A percentile compares a stretch with the other conserved stretches of the same genome.
Evolutionary conservation across 2,797 vertebrate species (phyloP).

Genomic region (Phoebastria nigripes): DNA sequence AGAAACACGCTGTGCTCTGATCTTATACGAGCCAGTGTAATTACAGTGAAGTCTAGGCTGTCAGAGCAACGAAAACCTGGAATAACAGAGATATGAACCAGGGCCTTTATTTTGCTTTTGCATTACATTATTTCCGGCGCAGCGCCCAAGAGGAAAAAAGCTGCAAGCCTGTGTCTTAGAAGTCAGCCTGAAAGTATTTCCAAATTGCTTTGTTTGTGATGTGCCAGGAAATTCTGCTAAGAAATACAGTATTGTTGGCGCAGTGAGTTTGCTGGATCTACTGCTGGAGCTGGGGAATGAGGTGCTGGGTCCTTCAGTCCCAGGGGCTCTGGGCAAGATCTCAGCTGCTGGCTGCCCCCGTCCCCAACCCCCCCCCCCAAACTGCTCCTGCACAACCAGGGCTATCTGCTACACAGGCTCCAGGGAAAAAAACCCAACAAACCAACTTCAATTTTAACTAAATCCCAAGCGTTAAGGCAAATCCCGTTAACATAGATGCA

Average conservation of each 20-base stretch:
- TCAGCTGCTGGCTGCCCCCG: not conserved
- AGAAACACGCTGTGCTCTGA: not conserved
- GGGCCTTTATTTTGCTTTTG: not conserved
- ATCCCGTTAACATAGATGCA: not conserved
- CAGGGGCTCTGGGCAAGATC: not conserved
- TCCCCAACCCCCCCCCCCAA: not conserved
- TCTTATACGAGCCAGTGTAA: not conserved
- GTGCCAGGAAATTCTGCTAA: not conserved
- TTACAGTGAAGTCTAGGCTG: not conserved
- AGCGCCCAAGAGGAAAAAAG: not conserved
- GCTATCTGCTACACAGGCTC: not conserved
- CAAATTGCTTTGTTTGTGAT: not conserved
- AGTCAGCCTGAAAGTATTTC: not conserved
- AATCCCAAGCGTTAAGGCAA: not conserved
- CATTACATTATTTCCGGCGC: not conserved
- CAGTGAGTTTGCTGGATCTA: not conserved
- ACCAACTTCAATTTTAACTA: not conserved
- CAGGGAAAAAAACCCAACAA: not conserved
- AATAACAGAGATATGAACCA: slow-evolving; percentile 13
- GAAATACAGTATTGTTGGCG: not conserved
- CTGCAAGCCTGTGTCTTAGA: not conserved
- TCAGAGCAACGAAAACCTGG: slow-evolving; percentile 21
- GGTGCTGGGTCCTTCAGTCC: not conserved
- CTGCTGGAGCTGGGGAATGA: not conserved
- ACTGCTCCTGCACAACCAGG: not conserved